A percentile compares a stretch with the other conserved stretches of the same genome.
Evolutionary conservation across 2,888 invertebrate genomes (phyloP).

Genomic region (Argyresthia goedartella): DNA sequence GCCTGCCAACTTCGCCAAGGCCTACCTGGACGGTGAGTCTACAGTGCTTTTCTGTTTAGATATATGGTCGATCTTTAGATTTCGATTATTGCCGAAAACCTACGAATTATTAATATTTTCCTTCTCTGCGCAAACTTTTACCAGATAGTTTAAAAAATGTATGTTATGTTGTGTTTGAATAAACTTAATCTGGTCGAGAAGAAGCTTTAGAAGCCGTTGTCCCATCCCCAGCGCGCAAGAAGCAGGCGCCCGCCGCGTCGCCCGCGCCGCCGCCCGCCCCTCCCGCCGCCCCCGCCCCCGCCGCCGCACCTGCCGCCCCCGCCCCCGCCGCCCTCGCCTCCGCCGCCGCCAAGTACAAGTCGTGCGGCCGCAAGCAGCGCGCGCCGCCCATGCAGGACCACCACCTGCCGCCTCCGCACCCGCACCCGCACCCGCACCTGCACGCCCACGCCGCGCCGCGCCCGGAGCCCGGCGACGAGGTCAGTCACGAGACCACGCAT

Average conservation of each 20-base stretch:
- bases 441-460: no score
- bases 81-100: no score
- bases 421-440: no score
- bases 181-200: no score
- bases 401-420: slow-evolving; percentile 64
- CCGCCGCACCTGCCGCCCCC: slow-evolving; percentile 53
- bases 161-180: background rate
- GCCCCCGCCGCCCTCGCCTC: slow-evolving; percentile 28
- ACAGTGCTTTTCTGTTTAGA: background rate
- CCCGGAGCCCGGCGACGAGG: no score
- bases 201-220: no score
- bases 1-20: slow-evolving; percentile 48
- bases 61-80: background rate
- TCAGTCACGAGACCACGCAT: no score
- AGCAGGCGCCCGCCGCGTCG: slow-evolving; percentile 8
- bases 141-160: background rate
- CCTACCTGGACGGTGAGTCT: slow-evolving; percentile 46
- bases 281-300: slow-evolving; percentile 8
- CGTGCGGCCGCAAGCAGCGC: slow-evolving; percentile 57
- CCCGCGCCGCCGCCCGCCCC: slow-evolving; percentile 12
- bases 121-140: no score
- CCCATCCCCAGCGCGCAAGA: slow-evolving; percentile 1
- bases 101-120: no score
- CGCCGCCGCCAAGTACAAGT: slow-evolving; percentile 45
- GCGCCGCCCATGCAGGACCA: slow-evolving; percentile 48